These are phyloP conservation scores for Poecilia velifera DNA, from an alignment of 2,797 vertebrate species.

Conservation along the genomic window DNA sequence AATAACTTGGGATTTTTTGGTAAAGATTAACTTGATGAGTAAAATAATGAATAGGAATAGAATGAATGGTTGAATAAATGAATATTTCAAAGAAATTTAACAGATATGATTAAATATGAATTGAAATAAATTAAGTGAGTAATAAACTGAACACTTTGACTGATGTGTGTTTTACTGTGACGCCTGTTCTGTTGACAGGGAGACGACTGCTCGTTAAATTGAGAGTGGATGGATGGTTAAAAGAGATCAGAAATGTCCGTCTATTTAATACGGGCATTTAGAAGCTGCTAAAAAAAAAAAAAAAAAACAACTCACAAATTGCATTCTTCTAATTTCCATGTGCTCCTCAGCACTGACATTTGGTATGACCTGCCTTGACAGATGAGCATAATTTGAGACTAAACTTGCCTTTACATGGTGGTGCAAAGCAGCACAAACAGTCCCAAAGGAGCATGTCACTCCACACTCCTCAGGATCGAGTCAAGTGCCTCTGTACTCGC, in stretches of 20 bases:
- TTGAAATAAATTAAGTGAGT: background rate
- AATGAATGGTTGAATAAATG: background rate
- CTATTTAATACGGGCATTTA: background rate
- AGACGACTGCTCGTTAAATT: background rate
- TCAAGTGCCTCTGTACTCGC: background rate
- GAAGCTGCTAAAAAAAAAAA: background rate
- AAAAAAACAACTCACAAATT: background rate
- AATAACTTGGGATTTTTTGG: background rate
- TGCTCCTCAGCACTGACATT: background rate
- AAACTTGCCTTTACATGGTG: background rate
- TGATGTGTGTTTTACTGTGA: background rate
- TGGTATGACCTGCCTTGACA: background rate
- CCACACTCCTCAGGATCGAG: background rate
- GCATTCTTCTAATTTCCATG: background rate
- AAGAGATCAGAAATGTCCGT: background rate
- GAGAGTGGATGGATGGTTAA: background rate
- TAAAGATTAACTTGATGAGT: background rate
- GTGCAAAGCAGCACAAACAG: background rate
- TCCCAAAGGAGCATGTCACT: background rate
- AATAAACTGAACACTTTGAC: background rate
- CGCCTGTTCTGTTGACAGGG: background rate
- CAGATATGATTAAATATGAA: background rate
- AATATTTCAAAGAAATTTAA: background rate
- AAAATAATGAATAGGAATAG: background rate
- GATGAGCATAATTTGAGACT: background rate